Evolutionary conservation across 1,140 invertebrate species (phyloP), one percentile per base, ranked within the genome.

Genomic region (Anadara kagoshimensis): DNA sequence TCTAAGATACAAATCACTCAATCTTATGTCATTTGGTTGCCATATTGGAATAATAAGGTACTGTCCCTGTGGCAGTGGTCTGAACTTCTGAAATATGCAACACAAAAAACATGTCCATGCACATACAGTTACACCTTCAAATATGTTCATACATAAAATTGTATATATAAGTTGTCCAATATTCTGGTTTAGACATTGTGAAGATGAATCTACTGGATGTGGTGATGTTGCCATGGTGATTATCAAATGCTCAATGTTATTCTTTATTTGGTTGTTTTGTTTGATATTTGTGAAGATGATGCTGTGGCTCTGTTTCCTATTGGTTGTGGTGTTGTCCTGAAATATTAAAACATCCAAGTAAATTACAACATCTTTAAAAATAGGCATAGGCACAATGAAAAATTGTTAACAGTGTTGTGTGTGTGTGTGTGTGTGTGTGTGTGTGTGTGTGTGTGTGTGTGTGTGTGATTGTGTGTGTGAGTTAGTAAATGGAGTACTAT

Each of bases 201-300:
- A 36, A 36, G 29, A 36, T 36, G 29, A 36, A 3, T 7, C 29
- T 36, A 36, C 7, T 36, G 29, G 29, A 3, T 36, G 29, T 36
- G 29, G 29, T 2, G 29, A 36, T 7, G 7, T 36, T 3, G 7
- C 29, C 29, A 36, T 36, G 29, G 29, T 36, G 29, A 36, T 36
- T 36, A 36, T 36, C 29, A 36, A 36, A 36, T 36, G 29, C n/a
- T 36, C n/a, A n/a, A 43, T n/a, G n/a, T 14, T 43, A 5, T 18
- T 45, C 14, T 22, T 64, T 47, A 74, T 57, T 74, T 74, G 5
- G 51, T 22, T 14, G 41, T 57, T 61, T 74, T 74, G 41, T 61
- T 62, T n/a, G 65, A 69, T 45, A 74, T 63, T 26, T 74, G 72
- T 47, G 72, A 74, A 16, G 72, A 57, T 10, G 72, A 74, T 14